A percentile compares a stretch with the other conserved stretches of the same genome.
phyloP scores from a whole-genome alignment of 2,888 invertebrate species.

The Gymnoscelis rufifasciata region DNA sequence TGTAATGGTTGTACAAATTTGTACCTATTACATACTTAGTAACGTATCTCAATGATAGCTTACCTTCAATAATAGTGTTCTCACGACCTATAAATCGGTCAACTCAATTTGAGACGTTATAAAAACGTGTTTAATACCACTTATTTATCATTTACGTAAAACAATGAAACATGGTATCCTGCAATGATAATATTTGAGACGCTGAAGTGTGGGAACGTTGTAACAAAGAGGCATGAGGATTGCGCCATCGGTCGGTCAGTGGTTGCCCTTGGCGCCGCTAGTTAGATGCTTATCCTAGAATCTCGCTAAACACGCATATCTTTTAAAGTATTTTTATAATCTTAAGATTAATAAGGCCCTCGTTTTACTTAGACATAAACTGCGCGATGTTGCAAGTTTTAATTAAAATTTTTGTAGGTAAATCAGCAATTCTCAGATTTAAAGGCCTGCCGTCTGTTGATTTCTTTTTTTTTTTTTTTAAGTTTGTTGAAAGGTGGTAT shows the following conservation, averaged over 20 bases:
- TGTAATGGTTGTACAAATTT: too few relatives aligned
- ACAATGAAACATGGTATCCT: conserved; percentile 36
- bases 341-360: background rate
- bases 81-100: conserved; percentile 8
- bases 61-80: conserved; percentile 3
- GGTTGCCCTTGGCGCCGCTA: conserved; percentile 27
- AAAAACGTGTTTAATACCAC: conserved; percentile 19
- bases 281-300: conserved; percentile 20
- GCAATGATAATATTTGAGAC: conserved; percentile 25
- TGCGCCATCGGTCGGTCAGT: conserved; percentile 23
- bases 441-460: too few relatives aligned
- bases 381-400: too few relatives aligned
- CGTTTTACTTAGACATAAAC: too few relatives aligned
- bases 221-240: conserved; percentile 28
- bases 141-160: conserved; percentile 33
- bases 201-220: conserved; percentile 32
- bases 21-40: too few relatives aligned
- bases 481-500: too few relatives aligned
- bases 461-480: too few relatives aligned
- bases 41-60: too few relatives aligned
- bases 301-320: conserved; percentile 10
- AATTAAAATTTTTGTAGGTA: too few relatives aligned
- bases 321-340: background rate
- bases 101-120: conserved; percentile 9
- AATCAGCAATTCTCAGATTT: too few relatives aligned